A percentile compares a stretch with the other conserved stretches of the same genome.
Conservation (phyloP, 1,140 invertebrate species). For the Bombus consobrinus region DNA sequence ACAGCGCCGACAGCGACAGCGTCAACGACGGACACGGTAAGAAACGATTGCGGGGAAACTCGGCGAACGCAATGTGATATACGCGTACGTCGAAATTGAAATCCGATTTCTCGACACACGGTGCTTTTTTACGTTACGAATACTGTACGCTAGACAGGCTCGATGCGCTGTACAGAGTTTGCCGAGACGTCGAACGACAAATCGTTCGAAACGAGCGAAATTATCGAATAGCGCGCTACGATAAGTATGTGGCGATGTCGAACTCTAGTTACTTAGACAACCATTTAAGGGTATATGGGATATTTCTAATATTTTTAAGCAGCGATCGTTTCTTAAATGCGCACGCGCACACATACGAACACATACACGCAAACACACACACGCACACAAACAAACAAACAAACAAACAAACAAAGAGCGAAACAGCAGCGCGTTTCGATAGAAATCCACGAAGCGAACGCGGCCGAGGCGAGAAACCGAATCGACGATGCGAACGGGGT, state of each 20-base stretch:
- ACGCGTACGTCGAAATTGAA: constrained; percentile 70
- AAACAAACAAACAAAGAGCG: background rate
- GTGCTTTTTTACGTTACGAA: constrained; percentile 80
- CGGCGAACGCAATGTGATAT: constrained; percentile 71
- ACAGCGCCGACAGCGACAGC: background rate
- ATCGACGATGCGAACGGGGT: background rate
- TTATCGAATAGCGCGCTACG: constrained; percentile 69
- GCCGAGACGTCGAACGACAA: constrained; percentile 46
- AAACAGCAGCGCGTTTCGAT: constrained; percentile 65
- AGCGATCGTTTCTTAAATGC: constrained; percentile 65
- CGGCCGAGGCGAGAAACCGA: background rate
- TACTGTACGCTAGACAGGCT: constrained; percentile 72
- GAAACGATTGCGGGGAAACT: background rate
- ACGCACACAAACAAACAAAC: fast-evolving
- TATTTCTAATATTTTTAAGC: constrained; percentile 76
- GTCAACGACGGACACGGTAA: no score
- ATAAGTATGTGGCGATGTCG: constrained; percentile 77
- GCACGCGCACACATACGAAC: background rate
- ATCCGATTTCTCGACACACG: constrained; percentile 73
- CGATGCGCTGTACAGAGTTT: constrained; percentile 74
- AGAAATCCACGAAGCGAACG: constrained; percentile 18
- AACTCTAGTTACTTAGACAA: constrained; percentile 79
- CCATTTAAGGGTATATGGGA: constrained; percentile 79
- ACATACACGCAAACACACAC: background rate
- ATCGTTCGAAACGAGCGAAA: constrained; percentile 56